Evolutionary conservation across 2,888 invertebrate species (phyloP).

Genomic region (Leptura quadrifasciata): DNA sequence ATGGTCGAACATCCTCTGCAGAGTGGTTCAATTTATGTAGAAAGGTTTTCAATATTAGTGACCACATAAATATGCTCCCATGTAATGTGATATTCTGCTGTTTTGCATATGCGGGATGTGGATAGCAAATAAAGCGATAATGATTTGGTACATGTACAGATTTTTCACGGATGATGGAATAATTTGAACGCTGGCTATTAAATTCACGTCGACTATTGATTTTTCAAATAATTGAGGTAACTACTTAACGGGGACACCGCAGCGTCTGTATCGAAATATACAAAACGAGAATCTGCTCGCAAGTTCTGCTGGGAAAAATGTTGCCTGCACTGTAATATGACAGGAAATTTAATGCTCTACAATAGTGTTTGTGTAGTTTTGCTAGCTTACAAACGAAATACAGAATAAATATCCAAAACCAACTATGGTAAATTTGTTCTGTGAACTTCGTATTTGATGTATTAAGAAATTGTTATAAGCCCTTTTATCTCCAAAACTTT

Average conservation of each 20-base stretch:
- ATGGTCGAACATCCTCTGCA: slow-evolving; percentile 15
- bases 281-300: not conserved
- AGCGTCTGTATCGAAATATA: not conserved
- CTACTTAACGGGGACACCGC: not conserved
- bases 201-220: not conserved
- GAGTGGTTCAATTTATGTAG: slow-evolving; percentile 19
- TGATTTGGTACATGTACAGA: slow-evolving; percentile 17
- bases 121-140: slow-evolving; percentile 10
- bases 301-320: not conserved
- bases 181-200: not conserved
- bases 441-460: too few species aligned
- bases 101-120: slow-evolving; percentile 12
- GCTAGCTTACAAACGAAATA: too few species aligned
- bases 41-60: slow-evolving; percentile 16
- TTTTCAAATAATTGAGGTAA: not conserved
- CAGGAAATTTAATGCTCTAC: too few species aligned
- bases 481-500: too few species aligned
- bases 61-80: slow-evolving; percentile 21
- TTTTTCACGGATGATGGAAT: slow-evolving; percentile 15
- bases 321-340: not conserved
- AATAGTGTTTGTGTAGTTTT: too few species aligned
- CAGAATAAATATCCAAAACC: too few species aligned
- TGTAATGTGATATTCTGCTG: slow-evolving; percentile 19
- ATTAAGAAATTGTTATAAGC: too few species aligned
- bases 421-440: too few species aligned